A percentile compares a stretch with the other conserved stretches of the same genome.
Conservation (phyloP, 2,888 invertebrate species). For the Mactromeris polynyma region DNA sequence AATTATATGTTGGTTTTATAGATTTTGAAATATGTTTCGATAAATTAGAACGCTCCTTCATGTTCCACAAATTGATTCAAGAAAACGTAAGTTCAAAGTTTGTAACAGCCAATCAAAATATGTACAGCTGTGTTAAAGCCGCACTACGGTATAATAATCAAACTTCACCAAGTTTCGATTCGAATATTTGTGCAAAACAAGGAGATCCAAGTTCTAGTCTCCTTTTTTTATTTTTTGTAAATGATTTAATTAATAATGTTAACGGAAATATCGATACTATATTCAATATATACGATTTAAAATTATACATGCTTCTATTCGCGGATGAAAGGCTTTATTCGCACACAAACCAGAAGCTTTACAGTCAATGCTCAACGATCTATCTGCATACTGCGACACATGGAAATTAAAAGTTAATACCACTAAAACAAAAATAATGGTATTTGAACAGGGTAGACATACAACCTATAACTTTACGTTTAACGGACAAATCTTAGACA, state of each 20-base stretch:
- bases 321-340: too few species aligned
- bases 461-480: too few species aligned
- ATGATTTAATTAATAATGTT: neutral
- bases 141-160: slow-evolving; percentile 35
- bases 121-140: slow-evolving; percentile 46
- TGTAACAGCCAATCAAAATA: slow-evolving; percentile 41
- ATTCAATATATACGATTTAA: neutral
- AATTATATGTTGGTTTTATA: slow-evolving; percentile 42
- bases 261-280: neutral
- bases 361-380: too few species aligned
- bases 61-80: slow-evolving; percentile 37
- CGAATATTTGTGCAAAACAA: neutral
- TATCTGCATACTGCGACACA: too few species aligned
- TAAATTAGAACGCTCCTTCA: slow-evolving; percentile 37
- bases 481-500: too few species aligned
- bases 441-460: too few species aligned
- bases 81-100: slow-evolving; percentile 52
- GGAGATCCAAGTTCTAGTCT: too few species aligned
- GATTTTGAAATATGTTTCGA: slow-evolving; percentile 54
- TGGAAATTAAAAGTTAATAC: too few species aligned
- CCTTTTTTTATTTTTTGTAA: neutral
- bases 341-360: too few species aligned
- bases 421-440: too few species aligned
- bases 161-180: slow-evolving; percentile 23
- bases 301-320: slow-evolving; percentile 38